Evolutionary conservation across 2,888 invertebrate species (phyloP).

Genomic region (Caenorhabditis afra): DNA sequence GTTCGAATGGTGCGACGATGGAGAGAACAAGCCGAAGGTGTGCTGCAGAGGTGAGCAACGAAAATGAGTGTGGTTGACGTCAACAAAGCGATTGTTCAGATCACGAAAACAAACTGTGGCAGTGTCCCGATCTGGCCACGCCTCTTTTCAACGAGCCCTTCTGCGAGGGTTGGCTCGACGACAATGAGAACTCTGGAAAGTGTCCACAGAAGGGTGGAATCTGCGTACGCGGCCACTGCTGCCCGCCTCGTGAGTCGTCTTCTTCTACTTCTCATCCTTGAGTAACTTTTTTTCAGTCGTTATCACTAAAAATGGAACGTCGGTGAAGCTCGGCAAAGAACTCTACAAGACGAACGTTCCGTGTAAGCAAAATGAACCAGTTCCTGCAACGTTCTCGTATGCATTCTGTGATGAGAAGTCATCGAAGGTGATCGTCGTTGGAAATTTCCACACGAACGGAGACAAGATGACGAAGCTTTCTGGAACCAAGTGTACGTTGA

Average conservation of each 20-base stretch:
- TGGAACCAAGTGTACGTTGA: slow-evolving; percentile 28
- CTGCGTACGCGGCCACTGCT: slow-evolving; percentile 40
- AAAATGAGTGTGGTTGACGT: too few relatives aligned
- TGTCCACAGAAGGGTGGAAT: slow-evolving; percentile 33
- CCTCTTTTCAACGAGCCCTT: slow-evolving; percentile 48
- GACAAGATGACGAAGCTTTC: slow-evolving; percentile 33
- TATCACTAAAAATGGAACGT: slow-evolving; percentile 14
- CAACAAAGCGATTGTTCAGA: too few relatives aligned
- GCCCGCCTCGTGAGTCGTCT: slow-evolving; percentile 41
- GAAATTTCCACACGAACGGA: slow-evolving; percentile 34
- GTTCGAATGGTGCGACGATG: slow-evolving; percentile 38
- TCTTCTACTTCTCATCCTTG: too few relatives aligned
- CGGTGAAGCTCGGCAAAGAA: slow-evolving; percentile 4
- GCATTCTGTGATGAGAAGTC: slow-evolving; percentile 35
- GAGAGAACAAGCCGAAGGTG: background rate
- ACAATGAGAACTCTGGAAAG: slow-evolving; percentile 17
- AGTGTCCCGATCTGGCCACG: slow-evolving; percentile 40
- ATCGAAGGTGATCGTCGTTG: slow-evolving; percentile 25
- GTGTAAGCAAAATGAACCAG: slow-evolving; percentile 11
- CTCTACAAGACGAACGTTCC: slow-evolving; percentile 30
- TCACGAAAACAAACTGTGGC: background rate
- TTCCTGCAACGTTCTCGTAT: slow-evolving; percentile 11
- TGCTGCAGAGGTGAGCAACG: slow-evolving; percentile 22
- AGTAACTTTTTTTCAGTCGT: slow-evolving; percentile 3
- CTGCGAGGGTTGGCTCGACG: background rate